phyloP scores from a whole-genome alignment of 2,888 invertebrate species.

The Stenoptilia bipunctidactyla region DNA sequence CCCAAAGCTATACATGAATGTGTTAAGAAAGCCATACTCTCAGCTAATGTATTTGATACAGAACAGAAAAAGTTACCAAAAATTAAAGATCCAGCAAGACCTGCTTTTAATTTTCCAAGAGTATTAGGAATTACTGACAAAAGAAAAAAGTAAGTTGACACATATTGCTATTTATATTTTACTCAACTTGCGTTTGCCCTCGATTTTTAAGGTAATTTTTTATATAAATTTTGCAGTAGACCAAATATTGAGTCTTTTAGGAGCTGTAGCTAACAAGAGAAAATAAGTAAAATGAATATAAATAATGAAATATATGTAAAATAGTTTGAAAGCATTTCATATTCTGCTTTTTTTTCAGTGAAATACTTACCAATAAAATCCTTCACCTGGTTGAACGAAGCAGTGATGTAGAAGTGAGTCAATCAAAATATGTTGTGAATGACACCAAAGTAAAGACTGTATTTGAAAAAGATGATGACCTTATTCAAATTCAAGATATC shows the following conservation, averaged over 20 bases:
- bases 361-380: conserved; percentile 74
- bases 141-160: conserved; percentile 74
- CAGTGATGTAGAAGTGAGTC: conserved; percentile 63
- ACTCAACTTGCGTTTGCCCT: too few relatives aligned
- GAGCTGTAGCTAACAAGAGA: too few relatives aligned
- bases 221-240: too few relatives aligned
- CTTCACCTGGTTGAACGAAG: conserved; percentile 77
- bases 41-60: conserved; percentile 81
- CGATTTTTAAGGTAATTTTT: too few relatives aligned
- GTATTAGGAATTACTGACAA: conserved; percentile 80
- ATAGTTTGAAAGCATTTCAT: too few relatives aligned
- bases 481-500: conserved; percentile 74
- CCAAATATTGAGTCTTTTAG: too few relatives aligned
- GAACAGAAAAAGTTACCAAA: conserved; percentile 84
- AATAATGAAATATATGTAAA: too few relatives aligned
- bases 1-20: conserved; percentile 66
- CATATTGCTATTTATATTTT: not conserved
- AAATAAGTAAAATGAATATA: too few relatives aligned
- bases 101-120: conserved; percentile 79
- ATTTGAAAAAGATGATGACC: conserved; percentile 72
- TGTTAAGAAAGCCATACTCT: conserved; percentile 74
- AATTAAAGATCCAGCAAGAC: conserved; percentile 76
- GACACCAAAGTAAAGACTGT: conserved; percentile 70
- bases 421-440: conserved; percentile 70
- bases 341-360: conserved; percentile 57